Percentiles rank a stretch among this genome's conserved stretches.
Conservation (phyloP, 2,113 vertebrate species). For the Macrotis lagotis region DNA sequence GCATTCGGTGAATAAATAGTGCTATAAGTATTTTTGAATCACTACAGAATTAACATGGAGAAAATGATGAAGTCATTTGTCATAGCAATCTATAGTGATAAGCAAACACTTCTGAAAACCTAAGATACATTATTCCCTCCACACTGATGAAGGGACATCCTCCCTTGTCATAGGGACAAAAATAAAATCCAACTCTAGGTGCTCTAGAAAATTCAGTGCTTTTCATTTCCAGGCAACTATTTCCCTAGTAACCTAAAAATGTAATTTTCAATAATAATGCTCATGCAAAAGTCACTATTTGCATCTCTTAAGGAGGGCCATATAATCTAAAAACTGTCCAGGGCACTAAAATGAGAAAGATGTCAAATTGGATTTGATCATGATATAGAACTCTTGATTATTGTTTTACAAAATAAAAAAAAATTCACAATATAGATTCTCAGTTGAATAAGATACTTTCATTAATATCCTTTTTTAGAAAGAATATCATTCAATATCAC, state of each 20-base stretch:
- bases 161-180: constrained; percentile 44
- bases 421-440: constrained; percentile 7
- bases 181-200: constrained; percentile 26
- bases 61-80: neutral
- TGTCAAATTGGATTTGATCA: neutral
- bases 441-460: neutral
- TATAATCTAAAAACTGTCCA: constrained; percentile 1
- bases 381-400: neutral
- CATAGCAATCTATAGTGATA: neutral
- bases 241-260: neutral
- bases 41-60: neutral
- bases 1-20: neutral
- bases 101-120: constrained; percentile 22
- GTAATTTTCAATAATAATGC: neutral
- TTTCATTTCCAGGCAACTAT: constrained; percentile 42
- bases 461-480: neutral
- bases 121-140: constrained; percentile 20
- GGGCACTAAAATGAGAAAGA: neutral
- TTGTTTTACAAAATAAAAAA: neutral
- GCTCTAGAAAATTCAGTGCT: neutral
- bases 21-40: neutral
- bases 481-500: neutral
- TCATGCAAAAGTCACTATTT: neutral
- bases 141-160: constrained; percentile 18
- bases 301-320: neutral